Percentiles rank a stretch among this genome's conserved stretches.
Evolutionary conservation across 92 coral and sea anemone species (phyloP).

Genomic region (Porites rus): DNA sequence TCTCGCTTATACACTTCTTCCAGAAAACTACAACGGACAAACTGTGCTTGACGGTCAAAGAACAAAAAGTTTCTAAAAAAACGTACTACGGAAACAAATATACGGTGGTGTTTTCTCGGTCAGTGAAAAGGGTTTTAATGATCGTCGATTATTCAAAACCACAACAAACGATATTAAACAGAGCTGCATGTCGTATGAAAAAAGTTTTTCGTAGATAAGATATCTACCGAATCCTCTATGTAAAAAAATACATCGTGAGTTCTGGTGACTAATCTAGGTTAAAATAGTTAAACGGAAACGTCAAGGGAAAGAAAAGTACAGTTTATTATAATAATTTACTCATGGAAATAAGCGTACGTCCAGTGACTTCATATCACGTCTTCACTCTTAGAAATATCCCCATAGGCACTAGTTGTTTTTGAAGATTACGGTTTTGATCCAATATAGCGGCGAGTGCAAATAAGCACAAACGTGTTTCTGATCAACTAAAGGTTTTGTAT

Average conservation of each 20-base stretch:
- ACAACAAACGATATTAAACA: slow-evolving; percentile 5
- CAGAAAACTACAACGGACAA: background rate
- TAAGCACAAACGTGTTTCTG: too few relatives aligned
- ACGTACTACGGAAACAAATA: background rate
- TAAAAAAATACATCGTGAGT: background rate
- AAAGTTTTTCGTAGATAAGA: background rate
- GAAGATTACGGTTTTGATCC: too few relatives aligned
- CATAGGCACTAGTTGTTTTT: too few relatives aligned
- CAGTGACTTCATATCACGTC: too few relatives aligned
- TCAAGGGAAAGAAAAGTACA: too few relatives aligned
- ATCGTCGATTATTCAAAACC: slow-evolving; percentile 25
- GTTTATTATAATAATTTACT: too few relatives aligned
- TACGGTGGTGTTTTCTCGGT: background rate
- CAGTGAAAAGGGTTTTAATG: slow-evolving; percentile 16
- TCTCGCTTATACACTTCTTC: background rate
- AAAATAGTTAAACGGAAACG: too few relatives aligned
- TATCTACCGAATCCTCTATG: background rate
- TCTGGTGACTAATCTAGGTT: background rate
- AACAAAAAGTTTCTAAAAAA: background rate
- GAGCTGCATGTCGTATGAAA: background rate
- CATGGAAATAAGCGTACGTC: too few relatives aligned
- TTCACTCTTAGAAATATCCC: too few relatives aligned
- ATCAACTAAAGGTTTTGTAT: too few relatives aligned
- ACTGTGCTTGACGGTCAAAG: background rate
- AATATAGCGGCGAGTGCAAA: too few relatives aligned